Percentiles rank a stretch among this genome's conserved stretches.
phyloP scores from a whole-genome alignment of 2,797 vertebrate species.

The Sebastes oblongus region DNA sequence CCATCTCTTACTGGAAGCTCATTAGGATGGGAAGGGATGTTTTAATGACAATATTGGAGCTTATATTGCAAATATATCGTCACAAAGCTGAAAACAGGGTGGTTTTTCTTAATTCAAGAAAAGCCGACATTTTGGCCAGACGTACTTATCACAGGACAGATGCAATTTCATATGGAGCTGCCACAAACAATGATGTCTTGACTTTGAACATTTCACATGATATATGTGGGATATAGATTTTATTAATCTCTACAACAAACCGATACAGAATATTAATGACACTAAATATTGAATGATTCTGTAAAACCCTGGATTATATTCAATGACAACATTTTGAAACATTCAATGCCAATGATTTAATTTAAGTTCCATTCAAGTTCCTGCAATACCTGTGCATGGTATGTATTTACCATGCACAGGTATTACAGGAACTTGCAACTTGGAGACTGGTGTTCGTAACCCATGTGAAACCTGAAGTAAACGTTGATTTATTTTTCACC shows the following conservation, averaged over 20 bases:
- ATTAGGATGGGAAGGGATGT: background rate
- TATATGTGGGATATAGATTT: background rate
- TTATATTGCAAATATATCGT: background rate
- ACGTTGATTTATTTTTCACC: no score
- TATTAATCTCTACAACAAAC: background rate
- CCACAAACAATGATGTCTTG: background rate
- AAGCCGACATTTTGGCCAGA: background rate
- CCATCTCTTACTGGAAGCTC: background rate
- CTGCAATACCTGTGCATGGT: no score
- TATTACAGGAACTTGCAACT: no score
- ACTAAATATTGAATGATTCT: background rate
- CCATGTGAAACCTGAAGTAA: no score
- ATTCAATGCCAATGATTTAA: background rate
- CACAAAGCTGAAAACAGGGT: background rate
- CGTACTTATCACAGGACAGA: background rate
- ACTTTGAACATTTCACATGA: background rate
- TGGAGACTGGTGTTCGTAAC: no score
- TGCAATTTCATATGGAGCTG: background rate
- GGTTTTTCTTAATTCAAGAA: fast-evolving
- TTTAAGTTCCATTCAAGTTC: no score
- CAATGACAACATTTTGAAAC: background rate
- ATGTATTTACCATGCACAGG: no score
- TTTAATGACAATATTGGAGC: background rate
- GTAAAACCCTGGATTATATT: background rate
- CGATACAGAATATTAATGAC: background rate